Conservation (phyloP, 2,888 invertebrate species). For the Helicoverpa assulta region DNA sequence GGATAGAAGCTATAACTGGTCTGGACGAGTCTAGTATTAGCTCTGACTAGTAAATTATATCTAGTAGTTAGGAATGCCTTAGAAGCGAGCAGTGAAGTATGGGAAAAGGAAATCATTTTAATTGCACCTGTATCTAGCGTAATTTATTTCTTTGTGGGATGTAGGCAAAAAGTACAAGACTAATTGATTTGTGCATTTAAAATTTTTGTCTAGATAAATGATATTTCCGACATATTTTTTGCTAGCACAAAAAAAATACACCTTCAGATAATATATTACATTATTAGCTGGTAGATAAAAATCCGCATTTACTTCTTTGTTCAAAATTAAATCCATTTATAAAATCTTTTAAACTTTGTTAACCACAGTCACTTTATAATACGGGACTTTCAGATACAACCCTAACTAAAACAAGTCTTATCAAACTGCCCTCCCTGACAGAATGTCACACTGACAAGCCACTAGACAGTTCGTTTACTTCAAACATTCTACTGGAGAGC, state of each 20-base stretch:
- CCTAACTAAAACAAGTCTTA: constrained; percentile 21
- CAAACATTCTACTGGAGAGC: constrained; percentile 38
- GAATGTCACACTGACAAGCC: constrained; percentile 43
- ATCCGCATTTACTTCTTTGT: background rate
- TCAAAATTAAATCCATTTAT: no score
- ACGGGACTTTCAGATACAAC: background rate
- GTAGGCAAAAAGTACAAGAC: constrained; percentile 16
- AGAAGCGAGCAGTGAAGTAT: constrained; percentile 32
- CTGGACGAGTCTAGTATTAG: constrained; percentile 36
- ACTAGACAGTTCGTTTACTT: constrained; percentile 47
- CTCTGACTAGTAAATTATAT: constrained; percentile 47
- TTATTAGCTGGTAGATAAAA: background rate
- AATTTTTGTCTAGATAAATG: constrained; percentile 6
- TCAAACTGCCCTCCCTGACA: constrained; percentile 24
- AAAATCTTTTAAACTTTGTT: no score
- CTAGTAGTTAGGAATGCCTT: constrained; percentile 46
- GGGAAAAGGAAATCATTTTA: constrained; percentile 45
- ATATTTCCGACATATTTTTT: constrained; percentile 35
- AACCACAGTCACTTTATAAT: no score
- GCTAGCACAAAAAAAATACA: background rate
- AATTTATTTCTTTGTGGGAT: constrained; percentile 7
- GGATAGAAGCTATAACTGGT: constrained; percentile 56
- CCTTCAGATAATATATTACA: background rate
- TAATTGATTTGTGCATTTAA: constrained; percentile 19
- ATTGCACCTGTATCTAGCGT: constrained; percentile 26